Evolutionary conservation across 2,113 vertebrate genomes (phyloP).

Genomic region (Amazona vittata): DNA sequence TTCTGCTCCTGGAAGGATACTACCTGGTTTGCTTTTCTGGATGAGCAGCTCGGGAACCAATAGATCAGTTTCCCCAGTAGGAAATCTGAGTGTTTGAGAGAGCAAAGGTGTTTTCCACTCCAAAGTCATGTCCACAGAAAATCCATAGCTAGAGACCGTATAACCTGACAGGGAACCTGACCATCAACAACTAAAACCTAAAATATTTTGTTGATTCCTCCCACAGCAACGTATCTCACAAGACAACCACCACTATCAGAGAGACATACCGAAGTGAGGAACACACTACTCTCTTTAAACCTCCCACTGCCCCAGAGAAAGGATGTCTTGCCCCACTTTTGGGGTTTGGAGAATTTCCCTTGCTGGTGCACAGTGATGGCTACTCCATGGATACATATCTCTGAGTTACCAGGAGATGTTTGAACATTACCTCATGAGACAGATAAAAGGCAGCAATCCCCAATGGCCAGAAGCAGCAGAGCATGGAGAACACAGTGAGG

Average conservation of each 20-base stretch:
- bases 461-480: slow-evolving; percentile 96
- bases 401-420: background rate
- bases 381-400: background rate
- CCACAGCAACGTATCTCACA: background rate
- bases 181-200: background rate
- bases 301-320: background rate
- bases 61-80: background rate
- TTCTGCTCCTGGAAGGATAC: background rate
- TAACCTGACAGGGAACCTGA: background rate
- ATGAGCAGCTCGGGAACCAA: background rate
- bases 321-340: background rate
- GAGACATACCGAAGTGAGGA: background rate
- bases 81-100: background rate
- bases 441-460: slow-evolving; percentile 95
- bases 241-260: background rate
- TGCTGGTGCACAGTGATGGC: background rate
- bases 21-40: background rate
- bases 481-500: slow-evolving; percentile 96
- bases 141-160: background rate
- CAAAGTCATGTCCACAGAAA: background rate
- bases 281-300: background rate
- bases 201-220: background rate
- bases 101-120: background rate
- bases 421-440: slow-evolving; percentile 84
- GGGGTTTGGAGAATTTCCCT: background rate